phyloP scores from a whole-genome alignment of 2,888 invertebrate genomes.

The Ctena decussata region DNA sequence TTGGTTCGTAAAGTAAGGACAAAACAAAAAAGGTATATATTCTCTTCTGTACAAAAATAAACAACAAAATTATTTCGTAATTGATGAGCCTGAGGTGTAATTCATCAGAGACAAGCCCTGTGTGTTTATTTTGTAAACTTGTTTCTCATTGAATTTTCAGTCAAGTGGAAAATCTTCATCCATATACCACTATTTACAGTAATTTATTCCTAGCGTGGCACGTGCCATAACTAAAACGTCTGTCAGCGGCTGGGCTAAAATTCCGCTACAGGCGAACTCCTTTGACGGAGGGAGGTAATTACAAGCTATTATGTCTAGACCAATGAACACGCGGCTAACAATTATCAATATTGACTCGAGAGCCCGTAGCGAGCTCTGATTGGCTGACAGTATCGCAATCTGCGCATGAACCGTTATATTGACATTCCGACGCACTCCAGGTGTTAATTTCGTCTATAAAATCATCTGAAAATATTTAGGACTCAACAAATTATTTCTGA shows the following conservation, averaged over 20 bases:
- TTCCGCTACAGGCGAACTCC: slow-evolving; percentile 41
- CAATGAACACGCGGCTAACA: slow-evolving; percentile 53
- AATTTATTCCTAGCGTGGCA: slow-evolving; percentile 51
- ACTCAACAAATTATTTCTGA: slow-evolving; percentile 15
- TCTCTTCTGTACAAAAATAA: too few species aligned
- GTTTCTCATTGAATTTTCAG: slow-evolving; percentile 4
- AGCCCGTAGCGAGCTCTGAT: slow-evolving; percentile 35
- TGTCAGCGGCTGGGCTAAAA: slow-evolving; percentile 47
- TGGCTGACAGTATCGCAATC: slow-evolving; percentile 64
- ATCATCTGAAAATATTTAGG: slow-evolving; percentile 9
- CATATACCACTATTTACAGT: slow-evolving; percentile 66
- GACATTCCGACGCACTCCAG: slow-evolving; percentile 68
- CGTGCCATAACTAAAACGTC: slow-evolving; percentile 63
- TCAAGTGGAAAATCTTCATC: slow-evolving; percentile 61
- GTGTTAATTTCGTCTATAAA: slow-evolving; percentile 19
- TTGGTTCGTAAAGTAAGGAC: too few species aligned
- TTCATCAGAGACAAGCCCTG: neutral
- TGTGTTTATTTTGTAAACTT: neutral
- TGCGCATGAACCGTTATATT: slow-evolving; percentile 67
- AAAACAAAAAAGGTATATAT: too few species aligned
- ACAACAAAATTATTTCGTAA: too few species aligned
- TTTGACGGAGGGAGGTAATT: slow-evolving; percentile 55
- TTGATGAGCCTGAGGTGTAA: too few species aligned
- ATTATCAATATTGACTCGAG: neutral
- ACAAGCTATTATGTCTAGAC: slow-evolving; percentile 36